These are phyloP conservation scores for Lordiphosa fenestrarum DNA, from an alignment of 2,888 invertebrate genomes.

Conservation along the genomic window DNA sequence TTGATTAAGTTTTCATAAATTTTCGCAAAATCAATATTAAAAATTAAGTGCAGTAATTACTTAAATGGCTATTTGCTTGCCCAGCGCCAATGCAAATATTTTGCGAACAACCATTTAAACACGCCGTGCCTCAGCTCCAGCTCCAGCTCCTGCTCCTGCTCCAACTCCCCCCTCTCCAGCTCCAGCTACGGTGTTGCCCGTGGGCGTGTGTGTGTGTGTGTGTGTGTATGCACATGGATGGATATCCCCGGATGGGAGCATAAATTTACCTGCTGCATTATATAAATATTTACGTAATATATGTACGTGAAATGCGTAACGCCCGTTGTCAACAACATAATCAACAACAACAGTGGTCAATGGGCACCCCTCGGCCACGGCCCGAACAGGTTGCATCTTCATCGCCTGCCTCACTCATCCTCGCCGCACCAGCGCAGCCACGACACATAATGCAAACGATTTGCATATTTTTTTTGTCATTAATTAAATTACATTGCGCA, in stretches of 20 bases:
- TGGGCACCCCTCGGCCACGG: constrained; percentile 21
- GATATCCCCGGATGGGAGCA: constrained; percentile 18
- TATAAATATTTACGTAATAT: constrained; percentile 77
- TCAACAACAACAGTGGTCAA: constrained; percentile 57
- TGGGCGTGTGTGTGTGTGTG: constrained; percentile 2
- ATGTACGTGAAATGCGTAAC: constrained; percentile 64
- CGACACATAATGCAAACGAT: constrained; percentile 56
- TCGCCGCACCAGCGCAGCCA: constrained; percentile 10
- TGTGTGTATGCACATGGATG: constrained; percentile 10
- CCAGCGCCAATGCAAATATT: constrained; percentile 67
- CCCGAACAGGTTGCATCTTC: constrained; percentile 27
- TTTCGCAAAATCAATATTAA: constrained; percentile 72
- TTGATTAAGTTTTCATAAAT: constrained; percentile 74
- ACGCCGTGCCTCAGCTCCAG: constrained; percentile 6
- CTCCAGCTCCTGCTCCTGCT: background rate
- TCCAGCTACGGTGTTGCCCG: background rate
- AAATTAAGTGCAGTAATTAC: constrained; percentile 73
- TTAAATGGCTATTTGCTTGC: constrained; percentile 69
- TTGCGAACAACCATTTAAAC: constrained; percentile 64
- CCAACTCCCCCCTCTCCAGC: too few species aligned
- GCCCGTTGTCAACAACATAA: constrained; percentile 79
- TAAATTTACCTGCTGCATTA: constrained; percentile 71
- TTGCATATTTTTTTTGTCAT: constrained; percentile 76
- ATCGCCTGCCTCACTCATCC: constrained; percentile 15
- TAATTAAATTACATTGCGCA: constrained; percentile 79